phyloP scores from a whole-genome alignment of 2,888 invertebrate species.

The Rapana venosa region DNA sequence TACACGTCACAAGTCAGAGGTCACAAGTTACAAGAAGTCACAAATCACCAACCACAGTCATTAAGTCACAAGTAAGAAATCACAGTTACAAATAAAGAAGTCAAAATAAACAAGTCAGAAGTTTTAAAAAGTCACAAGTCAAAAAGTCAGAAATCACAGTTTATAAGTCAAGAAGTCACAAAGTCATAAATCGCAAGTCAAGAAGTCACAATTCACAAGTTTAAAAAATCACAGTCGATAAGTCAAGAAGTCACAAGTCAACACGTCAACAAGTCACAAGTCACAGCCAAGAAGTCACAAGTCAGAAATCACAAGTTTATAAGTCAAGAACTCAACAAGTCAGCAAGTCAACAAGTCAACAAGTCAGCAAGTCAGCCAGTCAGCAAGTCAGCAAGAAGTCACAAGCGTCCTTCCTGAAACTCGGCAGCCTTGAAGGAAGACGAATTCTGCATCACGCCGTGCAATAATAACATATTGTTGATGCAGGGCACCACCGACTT shows the following conservation, averaged over 20 bases:
- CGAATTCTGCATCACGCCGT: slow-evolving; percentile 13
- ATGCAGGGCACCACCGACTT: slow-evolving; percentile 20
- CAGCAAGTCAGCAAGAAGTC: background rate
- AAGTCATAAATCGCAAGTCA: background rate
- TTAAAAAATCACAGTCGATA: background rate
- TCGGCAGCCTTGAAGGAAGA: slow-evolving; percentile 1
- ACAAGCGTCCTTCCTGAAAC: background rate
- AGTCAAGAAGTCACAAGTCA: background rate
- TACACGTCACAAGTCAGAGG: background rate
- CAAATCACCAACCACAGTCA: background rate
- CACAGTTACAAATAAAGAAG: too few relatives aligned
- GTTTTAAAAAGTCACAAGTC: too few relatives aligned
- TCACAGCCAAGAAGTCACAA: too few relatives aligned
- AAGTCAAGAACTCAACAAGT: background rate
- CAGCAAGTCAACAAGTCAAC: background rate
- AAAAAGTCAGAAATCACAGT: too few relatives aligned
- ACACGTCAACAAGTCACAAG: background rate
- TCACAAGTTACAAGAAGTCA: background rate
- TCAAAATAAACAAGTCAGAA: too few relatives aligned
- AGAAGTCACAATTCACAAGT: background rate
- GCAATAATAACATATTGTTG: slow-evolving; percentile 20
- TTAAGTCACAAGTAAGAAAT: too few relatives aligned
- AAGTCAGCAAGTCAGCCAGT: background rate
- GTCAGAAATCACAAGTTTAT: background rate
- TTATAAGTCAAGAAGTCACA: background rate